A percentile compares a stretch with the other conserved stretches of the same genome.
Conservation (phyloP, 2,113 vertebrate species). For the Stercorarius parasiticus region DNA sequence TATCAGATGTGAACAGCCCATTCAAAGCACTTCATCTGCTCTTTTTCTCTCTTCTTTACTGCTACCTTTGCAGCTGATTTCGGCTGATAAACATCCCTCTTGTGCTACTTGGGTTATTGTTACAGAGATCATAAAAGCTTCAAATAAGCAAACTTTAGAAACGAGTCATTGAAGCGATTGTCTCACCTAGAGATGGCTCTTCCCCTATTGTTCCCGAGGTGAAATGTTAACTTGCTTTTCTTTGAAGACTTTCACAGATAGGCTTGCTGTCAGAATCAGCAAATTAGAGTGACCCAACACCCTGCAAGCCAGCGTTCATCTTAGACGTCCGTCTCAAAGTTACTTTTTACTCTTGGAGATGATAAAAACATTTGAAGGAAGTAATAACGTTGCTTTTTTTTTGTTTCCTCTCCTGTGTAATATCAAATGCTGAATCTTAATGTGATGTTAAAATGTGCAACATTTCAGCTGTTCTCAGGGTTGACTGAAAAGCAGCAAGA, state of each 20-base stretch:
- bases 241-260: not conserved
- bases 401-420: not conserved
- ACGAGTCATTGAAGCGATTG: not conserved
- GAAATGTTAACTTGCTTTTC: slow-evolving; percentile 15
- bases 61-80: not conserved
- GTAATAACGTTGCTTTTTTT: not conserved
- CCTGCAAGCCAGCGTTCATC: not conserved
- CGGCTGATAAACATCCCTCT: not conserved
- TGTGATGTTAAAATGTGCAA: not conserved
- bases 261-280: not conserved
- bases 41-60: not conserved
- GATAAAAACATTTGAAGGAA: not conserved
- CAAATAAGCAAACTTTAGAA: not conserved
- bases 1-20: not conserved
- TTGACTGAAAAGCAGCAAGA: not conserved
- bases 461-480: not conserved
- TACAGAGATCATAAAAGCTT: not conserved
- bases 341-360: not conserved
- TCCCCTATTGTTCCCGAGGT: not conserved
- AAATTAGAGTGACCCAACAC: not conserved
- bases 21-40: not conserved
- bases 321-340: not conserved
- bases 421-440: not conserved
- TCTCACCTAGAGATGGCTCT: not conserved
- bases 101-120: not conserved